Evolutionary conservation across 1,140 invertebrate genomes (phyloP), one percentile per base, ranked within the genome.

Genomic region (Euura lappo): DNA sequence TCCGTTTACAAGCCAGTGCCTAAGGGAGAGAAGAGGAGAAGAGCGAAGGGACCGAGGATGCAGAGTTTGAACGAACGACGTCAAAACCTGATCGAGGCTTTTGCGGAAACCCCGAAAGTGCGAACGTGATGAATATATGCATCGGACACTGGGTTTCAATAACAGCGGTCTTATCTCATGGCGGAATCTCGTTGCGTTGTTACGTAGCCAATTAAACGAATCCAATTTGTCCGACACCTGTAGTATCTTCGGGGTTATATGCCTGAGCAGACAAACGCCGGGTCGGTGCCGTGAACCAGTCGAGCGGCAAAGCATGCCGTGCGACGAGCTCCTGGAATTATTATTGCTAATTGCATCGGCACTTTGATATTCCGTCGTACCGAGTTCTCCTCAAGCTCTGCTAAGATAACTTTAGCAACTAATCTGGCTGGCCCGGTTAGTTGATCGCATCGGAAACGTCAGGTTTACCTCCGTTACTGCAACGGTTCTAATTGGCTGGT

Each of bases 341-440:
- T 79, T 79, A 81, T 80, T 80, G 75, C 80, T 84, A 84, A 85
- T 85, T 85, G 81, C 79, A 79, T 80, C 76, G 75, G 78, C 76
- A 69, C 70, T 72, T 72, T 44, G 42, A 70, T 70, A 70, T 70
- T 46, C 45, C 69, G 42, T 6, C 51, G 51, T 60, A 11, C 51
- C 13, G 28, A 6, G 51, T 60, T n/a, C 51, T 60, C 6, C 51
- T 60, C 51, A 60, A 60, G 28, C 28, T 28, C 51, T 60, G 51
- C 13, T 60, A 6, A n/a, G 51, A 5, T 60, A 60, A 60, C 8
- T 60, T 60, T 60, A 8, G 10, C 51, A 60, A 60, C 51, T 60
- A 60, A 60, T 60, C 51, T n/a, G 51, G 51, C 51, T 60, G 10
- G 4, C 3, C 51, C 51, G 51, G 51, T 60, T 60, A 60, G 51